Evolutionary conservation across 1,140 invertebrate genomes (phyloP), one percentile per base, ranked within the genome.

Genomic region (Tetramorium parvispinum): DNA sequence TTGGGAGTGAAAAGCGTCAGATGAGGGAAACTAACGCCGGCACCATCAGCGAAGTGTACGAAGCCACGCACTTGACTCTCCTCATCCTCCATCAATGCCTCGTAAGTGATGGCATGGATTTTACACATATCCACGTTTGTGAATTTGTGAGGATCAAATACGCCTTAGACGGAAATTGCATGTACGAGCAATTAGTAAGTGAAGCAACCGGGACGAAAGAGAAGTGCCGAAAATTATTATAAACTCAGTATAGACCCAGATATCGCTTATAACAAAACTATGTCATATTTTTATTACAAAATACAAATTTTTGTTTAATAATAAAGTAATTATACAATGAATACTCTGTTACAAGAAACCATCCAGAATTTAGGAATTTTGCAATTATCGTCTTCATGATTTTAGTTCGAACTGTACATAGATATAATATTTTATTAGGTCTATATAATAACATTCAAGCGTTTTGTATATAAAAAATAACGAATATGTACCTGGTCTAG

Each of bases 61-160:
- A 97, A 96, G 7, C 97, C 97, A 2, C 96, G 95, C 3, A 97
- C 95, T 94, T 98, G 97, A 91, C 96, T 97, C 86, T 98, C 97
- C 93, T 98, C 98, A 90, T 98, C 97, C 92, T 98, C 97, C 96
- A 98, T 97, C 21, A 98, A 89, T 1, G 97, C 96, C 92, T 98
- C 98, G 92, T 98, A 98, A 16, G 97, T 97, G 32, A 98, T 96
- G 5, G 96, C 97, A 92, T 98, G 97, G 0, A 98, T 96, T 70
- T 97, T 96, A 92, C 97, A 97, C 96, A 98, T 97, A 89, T 98
- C 97, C 24, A 96, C 97, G 91, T 97, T 97, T 0, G 97, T 97
- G 91, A 97, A 97, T 92, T 97, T 97, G 89, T 97, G 96, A 0
- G 97, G 96, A 95, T 98, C 97, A 94, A 98, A 98, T n/a, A 97